Evolutionary conservation across 2,113 vertebrate species (phyloP).

Genomic region (Clarias magur): DNA sequence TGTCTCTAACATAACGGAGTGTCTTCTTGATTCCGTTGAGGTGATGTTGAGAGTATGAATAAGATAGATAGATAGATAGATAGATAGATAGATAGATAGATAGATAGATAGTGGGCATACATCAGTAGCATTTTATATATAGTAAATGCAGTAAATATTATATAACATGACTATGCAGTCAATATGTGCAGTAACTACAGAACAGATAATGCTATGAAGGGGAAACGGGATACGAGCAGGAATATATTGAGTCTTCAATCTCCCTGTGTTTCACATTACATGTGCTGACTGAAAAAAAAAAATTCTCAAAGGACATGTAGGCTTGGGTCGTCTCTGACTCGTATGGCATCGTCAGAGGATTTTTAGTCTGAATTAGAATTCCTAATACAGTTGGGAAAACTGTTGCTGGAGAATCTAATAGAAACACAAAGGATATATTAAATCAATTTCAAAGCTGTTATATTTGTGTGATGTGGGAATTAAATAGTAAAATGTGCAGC

Average conservation of each 20-base stretch:
- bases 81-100: no score
- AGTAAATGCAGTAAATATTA: no score
- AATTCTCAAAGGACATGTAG: background rate
- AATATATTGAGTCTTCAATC: background rate
- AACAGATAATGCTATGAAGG: no score
- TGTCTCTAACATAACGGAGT: background rate
- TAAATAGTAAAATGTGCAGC: background rate
- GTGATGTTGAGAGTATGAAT: background rate
- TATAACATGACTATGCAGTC: no score
- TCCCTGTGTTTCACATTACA: conserved; percentile 1
- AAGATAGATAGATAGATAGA: no score
- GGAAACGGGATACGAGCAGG: no score
- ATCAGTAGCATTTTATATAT: no score
- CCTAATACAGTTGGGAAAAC: background rate
- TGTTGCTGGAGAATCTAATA: background rate
- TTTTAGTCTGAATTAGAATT: background rate
- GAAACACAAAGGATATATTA: background rate
- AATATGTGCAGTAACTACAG: no score
- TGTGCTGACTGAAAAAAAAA: background rate
- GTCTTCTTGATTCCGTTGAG: background rate
- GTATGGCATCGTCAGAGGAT: background rate
- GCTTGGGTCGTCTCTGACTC: background rate
- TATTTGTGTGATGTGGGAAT: background rate
- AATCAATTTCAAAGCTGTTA: conserved; percentile 1
- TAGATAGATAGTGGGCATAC: no score